These are phyloP conservation scores for Sceloporus tristichus DNA, from an alignment of 2,113 vertebrate species.

Conservation along the genomic window DNA sequence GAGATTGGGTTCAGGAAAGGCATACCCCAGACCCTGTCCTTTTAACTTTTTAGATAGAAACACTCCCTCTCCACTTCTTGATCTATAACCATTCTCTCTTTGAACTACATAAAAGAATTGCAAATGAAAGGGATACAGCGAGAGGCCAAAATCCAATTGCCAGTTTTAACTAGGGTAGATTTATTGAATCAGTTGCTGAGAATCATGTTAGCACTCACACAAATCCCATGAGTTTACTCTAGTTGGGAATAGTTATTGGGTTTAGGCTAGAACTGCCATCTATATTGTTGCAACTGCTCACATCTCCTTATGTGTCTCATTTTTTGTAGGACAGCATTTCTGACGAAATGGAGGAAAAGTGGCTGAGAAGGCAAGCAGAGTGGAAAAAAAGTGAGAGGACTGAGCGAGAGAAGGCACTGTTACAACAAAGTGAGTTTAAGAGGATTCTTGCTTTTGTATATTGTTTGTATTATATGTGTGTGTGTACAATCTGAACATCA, in stretches of 20 bases:
- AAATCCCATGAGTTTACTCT: no score
- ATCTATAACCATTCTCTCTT: neutral
- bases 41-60: neutral
- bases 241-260: no score
- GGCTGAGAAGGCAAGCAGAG: conserved; percentile 65
- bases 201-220: no score
- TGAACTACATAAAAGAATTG: neutral
- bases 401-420: conserved; percentile 67
- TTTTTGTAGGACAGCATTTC: conserved; percentile 67
- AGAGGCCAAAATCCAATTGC: neutral
- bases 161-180: no score
- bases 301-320: neutral
- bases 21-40: neutral
- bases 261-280: neutral
- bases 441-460: neutral
- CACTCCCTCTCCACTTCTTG: neutral
- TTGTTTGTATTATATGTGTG: no score
- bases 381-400: conserved; percentile 71
- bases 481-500: neutral
- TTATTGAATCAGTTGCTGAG: no score
- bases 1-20: no score
- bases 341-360: conserved; percentile 76
- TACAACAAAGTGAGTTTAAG: conserved; percentile 71
- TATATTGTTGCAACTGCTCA: neutral
- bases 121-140: neutral